A percentile compares a stretch with the other conserved stretches of the same genome.
Conservation (phyloP, 2,888 invertebrate species). For the Andricus curvator region DNA sequence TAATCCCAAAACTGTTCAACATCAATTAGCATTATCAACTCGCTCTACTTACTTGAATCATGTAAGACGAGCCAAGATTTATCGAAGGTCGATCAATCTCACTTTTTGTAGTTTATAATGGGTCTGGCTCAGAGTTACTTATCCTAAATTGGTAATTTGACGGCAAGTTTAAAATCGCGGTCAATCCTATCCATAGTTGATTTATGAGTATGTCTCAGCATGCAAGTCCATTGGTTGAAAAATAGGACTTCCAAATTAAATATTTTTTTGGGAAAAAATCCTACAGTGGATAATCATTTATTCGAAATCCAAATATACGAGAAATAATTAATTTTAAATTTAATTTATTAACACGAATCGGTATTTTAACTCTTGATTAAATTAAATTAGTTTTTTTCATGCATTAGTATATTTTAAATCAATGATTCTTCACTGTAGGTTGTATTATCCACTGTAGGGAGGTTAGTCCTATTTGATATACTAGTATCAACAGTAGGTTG, state of each 20-base stretch:
- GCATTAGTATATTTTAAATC: no score
- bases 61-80: constrained; percentile 42
- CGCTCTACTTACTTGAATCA: constrained; percentile 26
- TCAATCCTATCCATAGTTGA: constrained; percentile 62
- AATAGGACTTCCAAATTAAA: not conserved
- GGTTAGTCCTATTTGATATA: no score
- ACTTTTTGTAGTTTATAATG: constrained; percentile 24
- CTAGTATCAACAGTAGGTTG: no score
- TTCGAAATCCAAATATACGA: no score
- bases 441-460: no score
- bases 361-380: no score
- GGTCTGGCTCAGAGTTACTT: constrained; percentile 43
- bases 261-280: not conserved
- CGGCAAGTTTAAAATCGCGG: constrained; percentile 63
- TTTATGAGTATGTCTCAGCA: constrained; percentile 25
- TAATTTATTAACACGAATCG: no score
- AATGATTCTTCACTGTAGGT: no score
- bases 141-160: constrained; percentile 58
- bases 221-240: constrained; percentile 1
- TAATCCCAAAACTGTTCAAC: constrained; percentile 2
- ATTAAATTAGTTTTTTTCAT: no score
- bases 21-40: constrained; percentile 23
- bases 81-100: constrained; percentile 58
- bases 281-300: no score
- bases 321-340: no score